Evolutionary conservation across 23 tunicate genomes (phyloP).

Genomic region (Styela plicata): DNA sequence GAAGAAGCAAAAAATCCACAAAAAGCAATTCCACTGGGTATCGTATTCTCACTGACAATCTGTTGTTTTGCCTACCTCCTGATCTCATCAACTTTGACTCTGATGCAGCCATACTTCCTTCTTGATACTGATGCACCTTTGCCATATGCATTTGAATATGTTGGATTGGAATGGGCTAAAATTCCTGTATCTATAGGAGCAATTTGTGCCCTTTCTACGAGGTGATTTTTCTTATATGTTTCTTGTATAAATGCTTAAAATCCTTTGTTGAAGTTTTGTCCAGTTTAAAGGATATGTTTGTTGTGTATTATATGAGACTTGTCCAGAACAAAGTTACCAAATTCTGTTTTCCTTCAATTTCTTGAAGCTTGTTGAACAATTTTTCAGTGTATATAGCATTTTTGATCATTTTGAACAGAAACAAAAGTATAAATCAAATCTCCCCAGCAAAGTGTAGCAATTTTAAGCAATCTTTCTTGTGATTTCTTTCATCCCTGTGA

Average conservation of each 20-base stretch:
- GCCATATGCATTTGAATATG: slow-evolving; percentile 78
- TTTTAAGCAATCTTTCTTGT: too few relatives aligned
- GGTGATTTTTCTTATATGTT: too few relatives aligned
- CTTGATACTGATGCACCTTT: slow-evolving; percentile 79
- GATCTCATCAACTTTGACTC: slow-evolving; percentile 74
- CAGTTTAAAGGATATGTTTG: neutral
- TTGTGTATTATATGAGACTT: neutral
- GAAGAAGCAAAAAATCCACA: slow-evolving; percentile 99
- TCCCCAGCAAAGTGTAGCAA: too few relatives aligned
- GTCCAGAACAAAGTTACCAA: neutral
- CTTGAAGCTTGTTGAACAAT: too few relatives aligned
- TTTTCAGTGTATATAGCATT: neutral
- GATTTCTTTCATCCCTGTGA: too few relatives aligned
- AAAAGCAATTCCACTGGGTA: slow-evolving; percentile 79
- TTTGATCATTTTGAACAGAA: neutral
- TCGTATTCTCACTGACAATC: slow-evolving; percentile 76
- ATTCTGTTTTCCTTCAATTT: neutral
- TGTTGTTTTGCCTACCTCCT: slow-evolving; percentile 89
- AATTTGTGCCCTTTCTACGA: slow-evolving; percentile 90
- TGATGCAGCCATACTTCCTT: slow-evolving; percentile 93
- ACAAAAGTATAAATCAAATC: too few relatives aligned
- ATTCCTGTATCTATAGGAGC: slow-evolving; percentile 88
- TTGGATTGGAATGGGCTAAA: slow-evolving; percentile 83
- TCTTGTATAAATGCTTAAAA: too few relatives aligned
- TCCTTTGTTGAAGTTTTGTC: too few relatives aligned